These are phyloP conservation scores for Drosophila lacteicornis DNA, from an alignment of 1,140 invertebrate species.

Conservation along the genomic window DNA sequence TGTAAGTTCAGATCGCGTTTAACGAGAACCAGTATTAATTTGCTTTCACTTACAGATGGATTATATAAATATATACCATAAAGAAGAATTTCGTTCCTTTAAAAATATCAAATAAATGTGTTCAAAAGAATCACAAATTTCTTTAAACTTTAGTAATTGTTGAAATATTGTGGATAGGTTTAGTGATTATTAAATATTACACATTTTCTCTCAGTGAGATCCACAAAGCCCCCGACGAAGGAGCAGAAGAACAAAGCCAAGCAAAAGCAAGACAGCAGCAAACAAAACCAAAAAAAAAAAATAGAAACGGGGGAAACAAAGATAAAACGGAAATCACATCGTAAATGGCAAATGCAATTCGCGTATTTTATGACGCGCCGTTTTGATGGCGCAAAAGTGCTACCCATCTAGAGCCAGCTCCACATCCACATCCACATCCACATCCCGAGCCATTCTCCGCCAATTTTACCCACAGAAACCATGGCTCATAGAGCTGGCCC, in stretches of 20 bases:
- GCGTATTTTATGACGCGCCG: conserved; percentile 82
- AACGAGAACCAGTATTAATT: neutral
- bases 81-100: too few relatives aligned
- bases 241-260: conserved; percentile 55
- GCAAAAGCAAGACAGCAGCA: conserved; percentile 30
- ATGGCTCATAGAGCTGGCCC: conserved; percentile 46
- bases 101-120: neutral
- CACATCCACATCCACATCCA: conserved; percentile 14
- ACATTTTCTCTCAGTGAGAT: conserved; percentile 7
- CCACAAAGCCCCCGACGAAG: conserved; percentile 46
- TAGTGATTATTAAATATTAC: too few relatives aligned
- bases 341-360: conserved; percentile 84
- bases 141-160: neutral
- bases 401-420: conserved; percentile 49
- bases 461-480: conserved; percentile 41
- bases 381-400: conserved; percentile 81
- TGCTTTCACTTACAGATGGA: neutral
- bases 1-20: neutral
- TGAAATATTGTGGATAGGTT: too few relatives aligned
- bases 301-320: conserved; percentile 24
- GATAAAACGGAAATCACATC: conserved; percentile 66
- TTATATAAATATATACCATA: neutral
- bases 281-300: conserved; percentile 37
- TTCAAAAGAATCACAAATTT: neutral
- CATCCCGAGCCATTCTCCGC: neutral